A percentile compares a stretch with the other conserved stretches of the same genome.
phyloP scores from a whole-genome alignment of 2,113 vertebrate species.

The Picathartes gymnocephalus region DNA sequence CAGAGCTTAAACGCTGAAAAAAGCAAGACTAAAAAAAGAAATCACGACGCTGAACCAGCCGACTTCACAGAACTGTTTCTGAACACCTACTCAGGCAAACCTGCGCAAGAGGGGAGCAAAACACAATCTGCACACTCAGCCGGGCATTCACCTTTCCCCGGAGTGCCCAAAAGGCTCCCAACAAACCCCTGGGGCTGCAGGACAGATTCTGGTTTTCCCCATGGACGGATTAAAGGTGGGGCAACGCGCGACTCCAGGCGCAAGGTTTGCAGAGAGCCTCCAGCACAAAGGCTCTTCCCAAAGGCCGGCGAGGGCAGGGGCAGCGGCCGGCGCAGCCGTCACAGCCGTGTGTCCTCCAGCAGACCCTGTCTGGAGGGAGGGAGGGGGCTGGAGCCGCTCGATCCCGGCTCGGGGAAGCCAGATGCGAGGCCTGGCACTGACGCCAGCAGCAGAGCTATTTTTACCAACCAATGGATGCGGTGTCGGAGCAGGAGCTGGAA shows the following conservation, averaged over 20 bases:
- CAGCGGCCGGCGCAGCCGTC: neutral
- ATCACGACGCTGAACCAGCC: constrained; percentile 14
- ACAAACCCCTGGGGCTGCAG: neutral
- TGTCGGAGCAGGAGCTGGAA: neutral
- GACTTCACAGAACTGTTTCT: neutral
- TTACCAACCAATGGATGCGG: constrained; percentile 31
- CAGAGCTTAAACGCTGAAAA: neutral
- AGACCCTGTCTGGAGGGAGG: neutral
- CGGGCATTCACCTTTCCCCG: neutral
- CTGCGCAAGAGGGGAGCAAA: neutral
- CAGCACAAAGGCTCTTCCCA: neutral
- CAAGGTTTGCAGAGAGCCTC: neutral
- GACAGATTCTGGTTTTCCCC: neutral
- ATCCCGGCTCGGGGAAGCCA: constrained; percentile 27
- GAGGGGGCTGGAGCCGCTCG: neutral
- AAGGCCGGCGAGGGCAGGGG: neutral
- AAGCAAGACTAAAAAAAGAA: constrained; percentile 41
- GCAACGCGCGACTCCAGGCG: accelerated
- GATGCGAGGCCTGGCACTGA: constrained; percentile 53
- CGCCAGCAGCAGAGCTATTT: constrained; percentile 59
- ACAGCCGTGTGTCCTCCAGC: constrained; percentile 6
- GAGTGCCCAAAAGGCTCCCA: neutral
- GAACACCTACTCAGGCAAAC: constrained; percentile 11
- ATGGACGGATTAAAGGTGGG: accelerated
- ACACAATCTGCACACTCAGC: neutral